phyloP scores from a whole-genome alignment of 2,113 vertebrate species.

The Jacana jacana region DNA sequence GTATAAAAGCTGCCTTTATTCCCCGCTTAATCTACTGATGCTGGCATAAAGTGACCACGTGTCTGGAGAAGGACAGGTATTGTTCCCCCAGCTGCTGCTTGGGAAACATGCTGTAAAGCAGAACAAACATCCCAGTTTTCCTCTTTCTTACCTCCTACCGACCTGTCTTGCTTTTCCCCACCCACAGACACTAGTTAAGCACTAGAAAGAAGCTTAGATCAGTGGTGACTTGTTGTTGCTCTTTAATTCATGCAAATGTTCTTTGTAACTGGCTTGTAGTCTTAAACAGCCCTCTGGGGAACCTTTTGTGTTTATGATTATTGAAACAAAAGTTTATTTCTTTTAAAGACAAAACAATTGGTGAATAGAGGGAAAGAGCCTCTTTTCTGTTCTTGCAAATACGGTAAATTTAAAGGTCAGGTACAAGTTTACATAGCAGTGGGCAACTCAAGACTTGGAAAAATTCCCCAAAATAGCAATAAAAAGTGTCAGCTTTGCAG shows the following conservation, averaged over 20 bases:
- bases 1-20: not conserved
- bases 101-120: not conserved
- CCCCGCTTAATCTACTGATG: not conserved
- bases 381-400: not conserved
- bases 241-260: conserved; percentile 67
- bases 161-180: not conserved
- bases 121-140: not conserved
- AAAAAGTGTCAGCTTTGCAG: not conserved
- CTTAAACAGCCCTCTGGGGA: conserved; percentile 48
- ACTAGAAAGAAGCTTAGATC: not conserved
- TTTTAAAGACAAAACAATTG: conserved; percentile 7
- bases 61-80: not conserved
- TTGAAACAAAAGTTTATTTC: conserved; percentile 56
- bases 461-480: not conserved
- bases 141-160: not conserved
- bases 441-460: not conserved
- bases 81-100: not conserved
- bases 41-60: not conserved
- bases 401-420: not conserved
- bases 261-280: conserved; percentile 62
- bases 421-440: not conserved
- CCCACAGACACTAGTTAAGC: not conserved
- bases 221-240: conserved; percentile 40
- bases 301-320: conserved; percentile 57
- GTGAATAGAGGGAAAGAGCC: not conserved